Evolutionary conservation across 2,113 vertebrate species (phyloP).

Genomic region (Merops nubicus): DNA sequence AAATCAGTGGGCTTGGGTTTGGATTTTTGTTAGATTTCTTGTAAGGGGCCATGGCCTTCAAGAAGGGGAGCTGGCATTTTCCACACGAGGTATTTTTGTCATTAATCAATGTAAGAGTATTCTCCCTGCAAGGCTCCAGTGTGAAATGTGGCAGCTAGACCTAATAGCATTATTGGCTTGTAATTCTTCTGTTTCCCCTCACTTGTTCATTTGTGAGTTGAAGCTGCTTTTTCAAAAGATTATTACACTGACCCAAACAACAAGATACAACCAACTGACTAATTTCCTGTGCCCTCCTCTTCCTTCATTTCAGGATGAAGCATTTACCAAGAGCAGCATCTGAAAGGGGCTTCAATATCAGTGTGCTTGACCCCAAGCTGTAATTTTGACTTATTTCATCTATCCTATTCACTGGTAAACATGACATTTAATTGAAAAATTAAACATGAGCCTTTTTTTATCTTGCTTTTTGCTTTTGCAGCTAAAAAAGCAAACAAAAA

Average conservation of each 20-base stretch:
- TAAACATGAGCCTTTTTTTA: background rate
- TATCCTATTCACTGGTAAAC: background rate
- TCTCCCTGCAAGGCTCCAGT: background rate
- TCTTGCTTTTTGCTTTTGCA: conserved; percentile 14
- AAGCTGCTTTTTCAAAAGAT: background rate
- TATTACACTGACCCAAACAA: background rate
- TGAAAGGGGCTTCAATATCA: background rate
- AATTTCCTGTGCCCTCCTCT: background rate
- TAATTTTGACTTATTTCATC: background rate
- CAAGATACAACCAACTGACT: background rate
- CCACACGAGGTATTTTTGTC: background rate
- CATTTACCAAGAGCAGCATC: background rate
- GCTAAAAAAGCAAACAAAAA: conserved; percentile 21
- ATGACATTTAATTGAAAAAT: conserved; percentile 4
- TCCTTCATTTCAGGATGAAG: background rate
- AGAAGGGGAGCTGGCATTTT: background rate
- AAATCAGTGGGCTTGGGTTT: background rate
- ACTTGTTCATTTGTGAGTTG: background rate
- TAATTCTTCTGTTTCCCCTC: background rate
- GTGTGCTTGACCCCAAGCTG: background rate
- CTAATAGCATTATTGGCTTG: accelerated
- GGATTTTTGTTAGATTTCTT: background rate
- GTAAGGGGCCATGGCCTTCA: background rate
- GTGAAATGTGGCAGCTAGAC: background rate
- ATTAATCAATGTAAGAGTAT: background rate